Evolutionary conservation across 2,113 vertebrate genomes (phyloP), one percentile per base, ranked within the genome.

Genomic region (Hypomesus transpacificus): DNA sequence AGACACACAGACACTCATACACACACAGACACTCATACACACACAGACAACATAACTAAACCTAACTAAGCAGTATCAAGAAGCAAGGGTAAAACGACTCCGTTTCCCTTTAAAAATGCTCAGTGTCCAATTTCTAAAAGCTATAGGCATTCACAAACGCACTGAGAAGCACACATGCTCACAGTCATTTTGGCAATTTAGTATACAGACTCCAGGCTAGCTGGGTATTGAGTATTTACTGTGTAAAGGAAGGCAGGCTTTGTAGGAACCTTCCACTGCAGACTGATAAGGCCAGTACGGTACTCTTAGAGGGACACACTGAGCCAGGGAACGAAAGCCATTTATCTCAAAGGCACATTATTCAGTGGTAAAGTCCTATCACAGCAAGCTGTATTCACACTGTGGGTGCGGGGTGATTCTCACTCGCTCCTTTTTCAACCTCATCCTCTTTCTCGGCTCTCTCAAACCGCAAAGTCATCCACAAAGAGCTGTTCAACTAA

Each of bases 221-320:
- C 39, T 74, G 74, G 73, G 80, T 82, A 82, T 79, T 84, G 75
- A 79, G 66, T 59, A 68, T 87, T 65, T 16, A 85, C 84, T 75
- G 68, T 68, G 81, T 80, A 82, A 80, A 82, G 86, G 83, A 68
- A 75, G 84, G 18, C 57, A 18, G 18, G 3, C 21, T 21, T 46
- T 31, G 34, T 17, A 24, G 8, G 74, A 82, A 62, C 80, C 83
- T 77, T 73, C 57, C 1, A 34, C 31, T 1, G 73, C 76, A 69
- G 67, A 75, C 39, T 79, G 82, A 87, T 87, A 84, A 86, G 77
- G 80, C 75, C 80, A 28, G 76, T 76, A 84, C 34, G 22, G 76
- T 68, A 74, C 68, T 81, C 81, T 86, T 21, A 51, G 84, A 87
- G 81, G 84, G 86, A 87, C 85, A 80, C 83, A 77, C 69, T 78